Base-by-base conservation (phyloP, 1,140 invertebrate genomes). In the Gryllus bimaculatus region DNA sequence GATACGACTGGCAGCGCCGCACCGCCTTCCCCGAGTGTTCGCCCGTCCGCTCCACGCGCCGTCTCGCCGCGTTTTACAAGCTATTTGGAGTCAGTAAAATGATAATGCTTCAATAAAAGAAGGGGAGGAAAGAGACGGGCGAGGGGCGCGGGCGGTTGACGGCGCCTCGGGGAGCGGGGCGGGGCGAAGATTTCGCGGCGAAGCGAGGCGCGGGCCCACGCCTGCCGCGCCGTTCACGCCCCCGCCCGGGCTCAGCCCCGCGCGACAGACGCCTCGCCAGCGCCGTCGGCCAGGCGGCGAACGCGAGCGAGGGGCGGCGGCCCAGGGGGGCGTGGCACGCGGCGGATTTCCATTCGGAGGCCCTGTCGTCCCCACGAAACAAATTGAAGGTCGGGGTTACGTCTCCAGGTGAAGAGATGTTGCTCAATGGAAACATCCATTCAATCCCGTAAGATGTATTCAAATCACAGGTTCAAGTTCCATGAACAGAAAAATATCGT, bases 11-110 rank as follows among this genome's bases (percentile, higher is more conserved):
- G 54, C 54, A 7, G 10, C 26, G 26, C 49, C 8, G 49, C 49
- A 54, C 8, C 49, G 49, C 10, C 54, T 18, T 66, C 54, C 10
- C 54, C 47, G 76, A 49, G n/a, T 8, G 73, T 0, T 15, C 78
- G 39, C 74, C 78, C 78, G 73, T 18, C 47, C 84, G 82, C 84
- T 82, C 82, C 82, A 82, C 82, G 82, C 80, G 81, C 78, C 81
- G 79, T 78, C 85, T 49, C 76, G 47, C 76, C 54, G 73, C 73
- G 84, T 85, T 85, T 85, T 86, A 86, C 85, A 86, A 86, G 84
- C 85, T 84, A 85, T 86, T 86, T 85, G 84, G 84, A 86, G 85
- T 86, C 85, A 84, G 85, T 86, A 85, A 85, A 86, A 86, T 85
- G 85, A 85, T 85, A 85, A 86, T 86, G 84, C 83, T 82, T 84